Base-by-base conservation (phyloP, 2,113 vertebrate species). In the Tympanuchus pallidicinctus region DNA sequence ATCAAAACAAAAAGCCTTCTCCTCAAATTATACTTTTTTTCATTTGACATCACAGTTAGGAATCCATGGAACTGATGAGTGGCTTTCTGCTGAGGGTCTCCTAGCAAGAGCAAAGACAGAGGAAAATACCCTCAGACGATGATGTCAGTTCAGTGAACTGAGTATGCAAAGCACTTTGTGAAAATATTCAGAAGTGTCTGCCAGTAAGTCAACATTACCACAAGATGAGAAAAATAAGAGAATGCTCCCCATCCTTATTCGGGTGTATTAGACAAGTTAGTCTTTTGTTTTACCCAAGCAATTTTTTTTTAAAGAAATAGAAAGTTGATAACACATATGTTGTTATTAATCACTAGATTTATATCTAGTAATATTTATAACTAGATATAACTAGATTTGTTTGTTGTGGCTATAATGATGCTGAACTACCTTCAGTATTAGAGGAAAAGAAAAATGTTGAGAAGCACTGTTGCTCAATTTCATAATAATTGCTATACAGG, bases 111-210 rank as follows among this genome's bases (percentile, higher is more conserved):
- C 57, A 86, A 92, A 95, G 89, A 86, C 74, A 94, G 75, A 88
- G 63, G 59, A 94, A 94, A 96, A 93, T 94, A 69, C 48, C 24
- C 40, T 70, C 91, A 96, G 86, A 90, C 43, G 20, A 43, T 78
- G 74, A 81, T 94, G 89, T 89, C 94, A 91, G 66, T 86, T 93
- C 73, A 76, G 45, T 76, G 78, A 95, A 93, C 92, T 96, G 92
- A 92, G 27, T 82, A 93, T 93, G 89, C 84, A 95, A 90, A 93
- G 48, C 74, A 95, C 76, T 84, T 92, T 93, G 81, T 90, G 91
- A 94, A 83, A 59, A 86, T 76, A 86, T 89, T 93, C 83, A 92
- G 80, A 92, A 93, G 79, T 86, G 82, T 95, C 70, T 90, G 36
- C 61, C 77, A 69, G 73, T 79, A 90, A 83, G 92, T 92, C 96